Evolutionary conservation across 2,888 invertebrate species (phyloP).

Genomic region (Drosophila colorata): DNA sequence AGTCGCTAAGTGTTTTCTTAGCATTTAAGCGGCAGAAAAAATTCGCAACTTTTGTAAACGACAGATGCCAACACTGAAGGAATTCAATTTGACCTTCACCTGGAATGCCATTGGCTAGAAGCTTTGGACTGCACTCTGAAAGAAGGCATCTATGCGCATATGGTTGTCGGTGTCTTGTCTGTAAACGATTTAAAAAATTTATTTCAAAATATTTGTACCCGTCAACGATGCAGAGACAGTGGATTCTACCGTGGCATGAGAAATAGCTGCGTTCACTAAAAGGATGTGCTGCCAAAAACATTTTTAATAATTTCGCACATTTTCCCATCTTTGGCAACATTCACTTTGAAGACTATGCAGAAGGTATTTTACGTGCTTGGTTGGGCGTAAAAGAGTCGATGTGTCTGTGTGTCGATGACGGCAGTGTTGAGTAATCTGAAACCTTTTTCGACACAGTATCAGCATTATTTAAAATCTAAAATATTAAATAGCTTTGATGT

Average conservation of each 20-base stretch:
- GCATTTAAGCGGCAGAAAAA: constrained; percentile 57
- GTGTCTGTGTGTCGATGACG: constrained; percentile 34
- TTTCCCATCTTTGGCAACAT: constrained; percentile 67
- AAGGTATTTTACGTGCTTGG: constrained; percentile 45
- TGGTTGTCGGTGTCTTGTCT: constrained; percentile 32
- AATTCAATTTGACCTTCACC: constrained; percentile 74
- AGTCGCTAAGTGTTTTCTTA: constrained; percentile 53
- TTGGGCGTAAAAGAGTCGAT: constrained; percentile 9
- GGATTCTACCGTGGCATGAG: constrained; percentile 39
- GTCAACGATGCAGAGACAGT: constrained; percentile 61
- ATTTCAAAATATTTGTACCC: constrained; percentile 69
- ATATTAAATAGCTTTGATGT: constrained; percentile 67
- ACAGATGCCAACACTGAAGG: constrained; percentile 35
- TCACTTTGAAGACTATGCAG: constrained; percentile 67
- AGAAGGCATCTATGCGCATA: constrained; percentile 34
- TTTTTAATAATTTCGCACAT: constrained; percentile 77
- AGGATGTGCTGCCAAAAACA: constrained; percentile 72
- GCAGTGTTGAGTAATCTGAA: constrained; percentile 74
- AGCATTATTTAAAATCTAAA: constrained; percentile 66
- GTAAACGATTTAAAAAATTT: constrained; percentile 71
- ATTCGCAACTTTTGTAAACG: constrained; percentile 42
- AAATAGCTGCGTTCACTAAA: constrained; percentile 67
- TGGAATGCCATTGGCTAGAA: constrained; percentile 57
- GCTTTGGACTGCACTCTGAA: constrained; percentile 18
- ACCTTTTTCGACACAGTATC: constrained; percentile 63